Conservation (phyloP, 1,140 invertebrate species). For the Aphelinus atriplicis region DNA sequence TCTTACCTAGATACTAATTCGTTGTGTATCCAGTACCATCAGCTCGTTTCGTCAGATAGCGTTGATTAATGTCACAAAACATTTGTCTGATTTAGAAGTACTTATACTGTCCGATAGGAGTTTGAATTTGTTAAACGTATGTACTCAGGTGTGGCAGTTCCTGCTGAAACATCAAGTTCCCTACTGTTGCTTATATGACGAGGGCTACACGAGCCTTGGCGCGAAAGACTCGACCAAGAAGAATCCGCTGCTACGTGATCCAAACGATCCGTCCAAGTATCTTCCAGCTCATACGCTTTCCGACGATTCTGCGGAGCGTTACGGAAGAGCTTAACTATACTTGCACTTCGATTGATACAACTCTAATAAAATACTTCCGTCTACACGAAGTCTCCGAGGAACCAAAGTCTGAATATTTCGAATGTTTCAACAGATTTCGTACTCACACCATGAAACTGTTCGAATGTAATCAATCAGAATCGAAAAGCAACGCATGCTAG, state of each 20-base stretch:
- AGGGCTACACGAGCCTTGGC: conserved; percentile 90
- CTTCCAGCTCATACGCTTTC: conserved; percentile 82
- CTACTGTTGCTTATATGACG: conserved; percentile 90
- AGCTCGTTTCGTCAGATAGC: too few relatives aligned
- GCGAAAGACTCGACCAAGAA: conserved; percentile 79
- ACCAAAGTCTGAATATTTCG: too few relatives aligned
- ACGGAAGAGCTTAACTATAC: conserved; percentile 68
- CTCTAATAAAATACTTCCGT: conserved; percentile 13
- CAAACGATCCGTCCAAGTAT: conserved; percentile 69
- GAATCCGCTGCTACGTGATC: conserved; percentile 77
- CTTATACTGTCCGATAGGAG: too few relatives aligned
- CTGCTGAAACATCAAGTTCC: conserved; percentile 79
- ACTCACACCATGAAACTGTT: too few relatives aligned
- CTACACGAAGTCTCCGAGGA: not conserved
- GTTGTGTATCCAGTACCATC: too few relatives aligned
- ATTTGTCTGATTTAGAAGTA: too few relatives aligned
- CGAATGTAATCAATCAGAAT: too few relatives aligned
- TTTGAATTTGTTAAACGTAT: too few relatives aligned
- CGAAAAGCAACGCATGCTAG: too few relatives aligned
- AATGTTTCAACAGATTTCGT: too few relatives aligned
- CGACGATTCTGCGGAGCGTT: conserved; percentile 76
- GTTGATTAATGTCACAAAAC: too few relatives aligned
- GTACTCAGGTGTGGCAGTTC: conserved; percentile 82
- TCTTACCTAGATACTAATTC: not conserved
- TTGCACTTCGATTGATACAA: not conserved